phyloP scores from a whole-genome alignment of 2,888 invertebrate genomes.

The Andrena hattorfiana region DNA sequence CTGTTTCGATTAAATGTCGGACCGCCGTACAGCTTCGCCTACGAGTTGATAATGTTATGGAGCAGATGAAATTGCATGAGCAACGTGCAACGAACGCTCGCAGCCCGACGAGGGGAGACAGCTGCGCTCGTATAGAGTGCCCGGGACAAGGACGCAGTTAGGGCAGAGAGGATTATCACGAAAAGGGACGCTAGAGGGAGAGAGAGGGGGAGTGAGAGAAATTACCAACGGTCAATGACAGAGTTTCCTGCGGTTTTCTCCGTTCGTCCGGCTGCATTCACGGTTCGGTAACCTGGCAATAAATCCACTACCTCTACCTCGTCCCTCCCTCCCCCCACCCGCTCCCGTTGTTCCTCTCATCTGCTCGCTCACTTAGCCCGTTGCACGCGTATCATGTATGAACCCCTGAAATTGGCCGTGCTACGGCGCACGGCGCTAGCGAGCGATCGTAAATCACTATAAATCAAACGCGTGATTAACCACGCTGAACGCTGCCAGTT shows the following conservation, averaged over 20 bases:
- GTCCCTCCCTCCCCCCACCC: constrained; percentile 49
- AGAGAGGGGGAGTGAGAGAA: constrained; percentile 56
- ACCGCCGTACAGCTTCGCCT: constrained; percentile 65
- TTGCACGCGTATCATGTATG: constrained; percentile 43
- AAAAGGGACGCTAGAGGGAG: constrained; percentile 17
- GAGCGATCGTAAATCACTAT: constrained; percentile 76
- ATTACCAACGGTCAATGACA: constrained; percentile 76
- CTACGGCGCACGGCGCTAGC: constrained; percentile 65
- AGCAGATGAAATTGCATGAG: constrained; percentile 43
- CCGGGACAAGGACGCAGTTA: background rate
- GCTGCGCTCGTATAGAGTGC: background rate
- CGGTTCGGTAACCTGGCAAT: constrained; percentile 75
- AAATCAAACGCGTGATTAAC: constrained; percentile 79
- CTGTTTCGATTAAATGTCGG: constrained; percentile 56
- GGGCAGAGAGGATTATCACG: constrained; percentile 15
- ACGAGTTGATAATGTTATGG: constrained; percentile 69
- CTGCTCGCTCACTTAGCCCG: constrained; percentile 52
- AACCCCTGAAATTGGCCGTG: constrained; percentile 56
- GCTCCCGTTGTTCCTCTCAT: constrained; percentile 42
- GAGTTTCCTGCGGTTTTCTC: constrained; percentile 77
- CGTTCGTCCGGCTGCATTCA: constrained; percentile 74
- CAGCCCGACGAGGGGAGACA: constrained; percentile 19
- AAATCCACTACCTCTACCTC: constrained; percentile 70
- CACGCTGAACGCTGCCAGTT: constrained; percentile 48
- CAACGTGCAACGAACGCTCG: constrained; percentile 29